These are phyloP conservation scores for Cryptocephalus primarius DNA, from an alignment of 2,888 invertebrate species.

Conservation along the genomic window DNA sequence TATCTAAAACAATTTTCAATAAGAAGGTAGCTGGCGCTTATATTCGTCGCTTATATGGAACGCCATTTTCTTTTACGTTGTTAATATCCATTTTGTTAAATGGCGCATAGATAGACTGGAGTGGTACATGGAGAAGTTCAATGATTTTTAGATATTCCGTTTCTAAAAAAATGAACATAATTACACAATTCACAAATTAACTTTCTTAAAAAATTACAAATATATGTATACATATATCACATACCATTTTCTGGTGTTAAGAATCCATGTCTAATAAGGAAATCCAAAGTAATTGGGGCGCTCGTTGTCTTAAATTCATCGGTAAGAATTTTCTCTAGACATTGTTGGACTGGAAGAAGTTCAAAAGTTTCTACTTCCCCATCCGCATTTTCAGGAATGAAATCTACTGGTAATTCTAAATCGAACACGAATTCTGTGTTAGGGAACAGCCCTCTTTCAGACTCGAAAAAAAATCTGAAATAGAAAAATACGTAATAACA, in stretches of 20 bases:
- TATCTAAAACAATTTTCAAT: too few relatives aligned
- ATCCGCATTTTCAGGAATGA: slow-evolving; percentile 85
- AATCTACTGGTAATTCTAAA: slow-evolving; percentile 80
- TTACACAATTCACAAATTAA: too few relatives aligned
- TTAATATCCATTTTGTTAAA: too few relatives aligned
- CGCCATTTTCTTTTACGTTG: too few relatives aligned
- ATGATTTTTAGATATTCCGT: slow-evolving; percentile 73
- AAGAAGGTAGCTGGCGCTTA: too few relatives aligned
- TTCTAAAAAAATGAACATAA: slow-evolving; percentile 48
- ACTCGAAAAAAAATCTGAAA: slow-evolving; percentile 79
- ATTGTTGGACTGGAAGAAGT: slow-evolving; percentile 71
- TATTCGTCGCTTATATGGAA: too few relatives aligned
- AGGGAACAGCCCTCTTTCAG: slow-evolving; percentile 85
- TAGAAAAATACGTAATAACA: too few relatives aligned
- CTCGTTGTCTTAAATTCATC: slow-evolving; percentile 90
- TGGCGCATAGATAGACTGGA: slow-evolving; percentile 61
- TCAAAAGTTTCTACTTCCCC: slow-evolving; percentile 92
- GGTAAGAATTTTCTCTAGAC: slow-evolving; percentile 67
- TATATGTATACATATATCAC: slow-evolving; percentile 11
- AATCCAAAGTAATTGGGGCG: slow-evolving; percentile 83
- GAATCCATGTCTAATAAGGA: slow-evolving; percentile 81
- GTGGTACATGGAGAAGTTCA: slow-evolving; percentile 77
- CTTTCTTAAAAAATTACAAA: not conserved
- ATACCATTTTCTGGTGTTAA: slow-evolving; percentile 83
- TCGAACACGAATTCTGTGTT: slow-evolving; percentile 93